Percentiles rank a stretch among this genome's conserved stretches.
Conservation (phyloP, 2,797 vertebrate genomes). For the Pangasius mekongensis region DNA sequence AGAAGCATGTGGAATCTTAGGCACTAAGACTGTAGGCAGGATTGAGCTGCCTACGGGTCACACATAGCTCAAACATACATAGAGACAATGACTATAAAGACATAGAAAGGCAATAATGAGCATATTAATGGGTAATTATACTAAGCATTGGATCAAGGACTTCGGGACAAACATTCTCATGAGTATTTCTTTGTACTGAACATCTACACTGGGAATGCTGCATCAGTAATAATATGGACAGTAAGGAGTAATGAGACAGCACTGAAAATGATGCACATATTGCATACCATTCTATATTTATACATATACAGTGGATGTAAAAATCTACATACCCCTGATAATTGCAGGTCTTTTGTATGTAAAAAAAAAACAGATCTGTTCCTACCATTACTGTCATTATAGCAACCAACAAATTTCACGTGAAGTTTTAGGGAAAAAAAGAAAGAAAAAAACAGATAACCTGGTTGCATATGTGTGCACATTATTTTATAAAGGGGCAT, state of each 20-base stretch:
- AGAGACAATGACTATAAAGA: not conserved
- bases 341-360: no score
- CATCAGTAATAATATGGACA: not conserved
- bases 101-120: not conserved
- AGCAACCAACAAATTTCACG: not conserved
- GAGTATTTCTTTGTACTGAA: not conserved
- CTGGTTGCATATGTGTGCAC: no score
- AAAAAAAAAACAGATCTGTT: not conserved
- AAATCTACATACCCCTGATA: no score
- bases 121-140: not conserved
- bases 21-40: slow-evolving; percentile 19
- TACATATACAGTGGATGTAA: no score
- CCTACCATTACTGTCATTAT: not conserved
- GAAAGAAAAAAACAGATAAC: no score
- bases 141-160: not conserved
- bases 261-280: not conserved
- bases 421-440: not conserved
- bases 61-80: not conserved
- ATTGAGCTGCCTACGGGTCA: not conserved
- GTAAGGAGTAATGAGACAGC: not conserved
- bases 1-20: slow-evolving; percentile 38
- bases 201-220: not conserved
- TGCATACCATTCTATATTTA: not conserved
- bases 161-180: not conserved
- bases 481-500: not conserved